phyloP scores from a whole-genome alignment of 1,140 invertebrate species.

The Drosophila bipectinata region DNA sequence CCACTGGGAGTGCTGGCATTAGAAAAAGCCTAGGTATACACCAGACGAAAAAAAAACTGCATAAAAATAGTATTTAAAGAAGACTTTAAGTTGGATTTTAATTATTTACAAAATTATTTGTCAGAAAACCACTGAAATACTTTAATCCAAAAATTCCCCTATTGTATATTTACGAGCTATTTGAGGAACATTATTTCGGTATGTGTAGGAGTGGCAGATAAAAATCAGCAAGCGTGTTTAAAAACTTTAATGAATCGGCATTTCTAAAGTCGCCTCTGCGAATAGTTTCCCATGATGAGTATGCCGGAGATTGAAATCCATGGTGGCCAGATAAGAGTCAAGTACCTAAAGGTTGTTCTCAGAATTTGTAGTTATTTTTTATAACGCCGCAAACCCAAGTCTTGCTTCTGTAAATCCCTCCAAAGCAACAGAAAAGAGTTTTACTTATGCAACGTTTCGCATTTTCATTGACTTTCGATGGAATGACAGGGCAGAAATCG shows the following conservation, averaged over 20 bases:
- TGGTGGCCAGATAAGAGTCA: conserved; percentile 37
- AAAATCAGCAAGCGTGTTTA: conserved; percentile 23
- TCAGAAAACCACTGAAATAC: too few species aligned
- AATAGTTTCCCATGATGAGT: conserved; percentile 39
- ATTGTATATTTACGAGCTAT: too few species aligned
- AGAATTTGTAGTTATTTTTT: conserved; percentile 27
- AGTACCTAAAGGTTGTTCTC: conserved; percentile 36
- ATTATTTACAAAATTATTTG: neutral
- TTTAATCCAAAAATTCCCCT: too few species aligned
- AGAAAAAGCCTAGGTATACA: conserved; percentile 10
- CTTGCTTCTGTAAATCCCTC: conserved; percentile 13
- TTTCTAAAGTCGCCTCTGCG: conserved; percentile 13
- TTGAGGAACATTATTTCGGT: neutral
- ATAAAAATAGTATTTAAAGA: too few species aligned
- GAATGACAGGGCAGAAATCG: conserved; percentile 54
- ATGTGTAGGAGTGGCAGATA: conserved; percentile 15
- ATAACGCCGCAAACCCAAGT: neutral
- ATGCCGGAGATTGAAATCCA: conserved; percentile 31
- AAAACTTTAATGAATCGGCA: conserved; percentile 26
- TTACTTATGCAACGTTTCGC: conserved; percentile 36
- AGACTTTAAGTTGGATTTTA: too few species aligned
- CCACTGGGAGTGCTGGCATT: conserved; percentile 21
- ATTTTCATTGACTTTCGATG: conserved; percentile 59
- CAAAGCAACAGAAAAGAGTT: conserved; percentile 15
- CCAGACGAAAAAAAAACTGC: neutral